A percentile compares a stretch with the other conserved stretches of the same genome.
These are phyloP conservation scores for Euglossa dilemma DNA, from an alignment of 1,140 invertebrate species.

Conservation along the genomic window DNA sequence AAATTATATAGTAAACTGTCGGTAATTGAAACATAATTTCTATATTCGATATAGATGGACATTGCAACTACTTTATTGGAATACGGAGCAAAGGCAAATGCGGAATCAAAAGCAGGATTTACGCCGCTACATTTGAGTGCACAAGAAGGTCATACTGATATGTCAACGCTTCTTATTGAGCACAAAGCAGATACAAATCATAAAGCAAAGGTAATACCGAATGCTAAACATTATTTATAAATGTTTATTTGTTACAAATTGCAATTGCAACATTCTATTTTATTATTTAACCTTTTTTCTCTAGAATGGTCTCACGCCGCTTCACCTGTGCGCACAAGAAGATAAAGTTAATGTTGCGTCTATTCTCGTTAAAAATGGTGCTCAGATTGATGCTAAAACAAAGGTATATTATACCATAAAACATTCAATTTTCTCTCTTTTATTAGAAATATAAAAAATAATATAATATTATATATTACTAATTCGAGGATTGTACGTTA, in stretches of 20 bases:
- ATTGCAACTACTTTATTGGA: conserved; percentile 96
- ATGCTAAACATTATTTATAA: no score
- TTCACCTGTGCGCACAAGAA: conserved; percentile 96
- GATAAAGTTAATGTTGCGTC: conserved; percentile 94
- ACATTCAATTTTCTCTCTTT: no score
- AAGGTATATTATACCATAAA: conserved; percentile 83
- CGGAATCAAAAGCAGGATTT: conserved; percentile 94
- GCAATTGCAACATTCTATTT: background rate
- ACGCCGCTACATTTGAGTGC: conserved; percentile 97
- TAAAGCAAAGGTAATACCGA: conserved; percentile 87
- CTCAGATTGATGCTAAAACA: conserved; percentile 91
- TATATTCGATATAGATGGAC: conserved; percentile 85
- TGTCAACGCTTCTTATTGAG: conserved; percentile 94
- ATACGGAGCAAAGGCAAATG: conserved; percentile 94
- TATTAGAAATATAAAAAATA: no score
- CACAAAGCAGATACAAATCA: conserved; percentile 93
- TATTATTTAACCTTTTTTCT: conserved; percentile 60
- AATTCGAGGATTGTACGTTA: background rate
- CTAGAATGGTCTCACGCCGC: conserved; percentile 93
- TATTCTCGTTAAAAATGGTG: conserved; percentile 91
- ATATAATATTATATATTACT: no score
- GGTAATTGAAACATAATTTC: background rate
- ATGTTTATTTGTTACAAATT: background rate
- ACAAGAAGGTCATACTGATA: conserved; percentile 96
- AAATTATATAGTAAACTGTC: background rate